Conservation (phyloP, 2,113 vertebrate species). For the Anser cygnoides region DNA sequence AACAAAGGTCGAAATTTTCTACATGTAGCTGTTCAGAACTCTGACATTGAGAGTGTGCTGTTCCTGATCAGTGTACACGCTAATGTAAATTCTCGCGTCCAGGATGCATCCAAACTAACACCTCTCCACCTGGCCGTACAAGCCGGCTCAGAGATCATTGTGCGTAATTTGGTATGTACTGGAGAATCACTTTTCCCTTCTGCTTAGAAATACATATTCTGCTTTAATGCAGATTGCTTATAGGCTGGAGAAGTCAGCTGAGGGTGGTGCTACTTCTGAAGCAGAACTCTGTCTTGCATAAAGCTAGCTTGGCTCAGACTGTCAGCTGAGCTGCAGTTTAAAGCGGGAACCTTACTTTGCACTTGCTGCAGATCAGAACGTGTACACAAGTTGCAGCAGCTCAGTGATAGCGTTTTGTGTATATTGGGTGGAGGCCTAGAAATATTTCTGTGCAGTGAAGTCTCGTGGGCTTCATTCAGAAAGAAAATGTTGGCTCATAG, state of each 20-base stretch:
- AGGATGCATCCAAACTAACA: conserved; percentile 94
- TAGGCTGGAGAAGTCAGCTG: neutral
- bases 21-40: conserved; percentile 93
- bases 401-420: neutral
- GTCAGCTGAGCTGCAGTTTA: neutral
- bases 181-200: neutral
- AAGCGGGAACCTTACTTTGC: neutral
- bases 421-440: neutral
- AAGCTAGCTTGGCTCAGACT: neutral
- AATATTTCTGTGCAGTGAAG: neutral
- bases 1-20: conserved; percentile 98
- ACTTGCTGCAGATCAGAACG: neutral
- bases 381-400: neutral
- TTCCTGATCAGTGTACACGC: conserved; percentile 98
- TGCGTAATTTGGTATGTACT: conserved; percentile 91
- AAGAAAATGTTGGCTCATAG: neutral
- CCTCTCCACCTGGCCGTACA: conserved; percentile 96
- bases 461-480: neutral
- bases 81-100: conserved; percentile 95
- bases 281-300: neutral
- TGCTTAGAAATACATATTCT: rapidly evolving
- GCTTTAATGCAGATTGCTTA: rapidly evolving
- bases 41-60: conserved; percentile 96
- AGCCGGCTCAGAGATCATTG: conserved; percentile 96
- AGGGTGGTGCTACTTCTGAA: neutral